A percentile compares a stretch with the other conserved stretches of the same genome.
These are phyloP conservation scores for Rhinella marina DNA, from an alignment of 2,797 vertebrate species.

Conservation along the genomic window DNA sequence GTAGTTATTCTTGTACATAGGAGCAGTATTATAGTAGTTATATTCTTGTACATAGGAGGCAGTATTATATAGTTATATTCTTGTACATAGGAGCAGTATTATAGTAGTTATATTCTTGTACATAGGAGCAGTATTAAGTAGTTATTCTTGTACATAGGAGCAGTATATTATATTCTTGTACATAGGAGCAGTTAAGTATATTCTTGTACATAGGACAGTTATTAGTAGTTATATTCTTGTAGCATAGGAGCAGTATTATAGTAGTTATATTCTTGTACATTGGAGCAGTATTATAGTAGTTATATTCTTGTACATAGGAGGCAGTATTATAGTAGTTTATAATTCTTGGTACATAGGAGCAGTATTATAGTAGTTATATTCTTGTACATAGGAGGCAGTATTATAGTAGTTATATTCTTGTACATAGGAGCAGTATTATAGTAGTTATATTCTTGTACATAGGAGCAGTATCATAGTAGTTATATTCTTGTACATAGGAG, in stretches of 20 bases:
- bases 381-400: background rate
- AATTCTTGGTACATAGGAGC: constrained; percentile 6
- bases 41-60: background rate
- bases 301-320: constrained; percentile 8
- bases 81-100: background rate
- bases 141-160: background rate
- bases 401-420: constrained; percentile 9
- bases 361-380: constrained; percentile 12
- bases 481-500: too few relatives aligned
- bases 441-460: constrained; percentile 11
- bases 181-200: background rate
- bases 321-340: constrained; percentile 11
- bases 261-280: constrained; percentile 11
- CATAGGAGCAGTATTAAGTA: background rate
- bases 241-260: constrained; percentile 6
- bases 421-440: background rate
- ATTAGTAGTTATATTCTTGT: constrained; percentile 3
- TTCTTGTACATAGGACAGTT: constrained; percentile 4
- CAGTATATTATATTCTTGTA: constrained; percentile 9
- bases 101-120: constrained; percentile 16
- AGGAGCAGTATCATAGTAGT: background rate
- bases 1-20: constrained; percentile 4
- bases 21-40: constrained; percentile 12
- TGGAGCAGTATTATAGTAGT: background rate
- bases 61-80: constrained; percentile 11